Conservation (phyloP, 2,888 invertebrate species). For the Asteroscopus sphinx region DNA sequence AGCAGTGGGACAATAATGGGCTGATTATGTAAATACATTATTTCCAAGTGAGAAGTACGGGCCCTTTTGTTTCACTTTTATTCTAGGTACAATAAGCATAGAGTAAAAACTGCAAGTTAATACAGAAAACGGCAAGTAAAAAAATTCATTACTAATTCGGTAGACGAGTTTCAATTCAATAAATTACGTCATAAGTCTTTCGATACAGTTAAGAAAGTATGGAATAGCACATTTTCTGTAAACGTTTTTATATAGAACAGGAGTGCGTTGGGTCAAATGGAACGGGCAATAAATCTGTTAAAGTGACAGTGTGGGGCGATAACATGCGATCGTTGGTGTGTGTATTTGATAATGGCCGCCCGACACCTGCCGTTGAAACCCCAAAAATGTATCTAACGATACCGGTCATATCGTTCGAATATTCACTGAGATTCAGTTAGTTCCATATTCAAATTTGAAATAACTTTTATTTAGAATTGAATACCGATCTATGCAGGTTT, state of each 20-base stretch:
- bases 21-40: too few relatives aligned
- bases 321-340: slow-evolving; percentile 75
- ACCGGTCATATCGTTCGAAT: slow-evolving; percentile 25
- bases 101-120: not conserved
- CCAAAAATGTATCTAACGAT: slow-evolving; percentile 50
- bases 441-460: slow-evolving; percentile 19
- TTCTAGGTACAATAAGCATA: not conserved
- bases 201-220: slow-evolving; percentile 51
- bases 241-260: slow-evolving; percentile 68
- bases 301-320: slow-evolving; percentile 77
- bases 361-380: slow-evolving; percentile 70
- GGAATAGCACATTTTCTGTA: slow-evolving; percentile 66
- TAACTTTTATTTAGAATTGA: slow-evolving; percentile 4
- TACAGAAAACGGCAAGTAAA: slow-evolving; percentile 3
- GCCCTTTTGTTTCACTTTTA: too few relatives aligned
- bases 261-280: slow-evolving; percentile 69
- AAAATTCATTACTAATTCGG: slow-evolving; percentile 51
- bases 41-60: too few relatives aligned
- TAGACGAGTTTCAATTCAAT: slow-evolving; percentile 55
- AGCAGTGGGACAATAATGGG: too few relatives aligned
- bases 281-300: slow-evolving; percentile 76
- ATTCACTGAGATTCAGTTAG: slow-evolving; percentile 40
- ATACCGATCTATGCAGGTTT: not conserved
- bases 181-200: slow-evolving; percentile 64
- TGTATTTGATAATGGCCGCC: slow-evolving; percentile 77